Conservation (phyloP, 2,888 invertebrate species). For the Thymelicus lineola region DNA sequence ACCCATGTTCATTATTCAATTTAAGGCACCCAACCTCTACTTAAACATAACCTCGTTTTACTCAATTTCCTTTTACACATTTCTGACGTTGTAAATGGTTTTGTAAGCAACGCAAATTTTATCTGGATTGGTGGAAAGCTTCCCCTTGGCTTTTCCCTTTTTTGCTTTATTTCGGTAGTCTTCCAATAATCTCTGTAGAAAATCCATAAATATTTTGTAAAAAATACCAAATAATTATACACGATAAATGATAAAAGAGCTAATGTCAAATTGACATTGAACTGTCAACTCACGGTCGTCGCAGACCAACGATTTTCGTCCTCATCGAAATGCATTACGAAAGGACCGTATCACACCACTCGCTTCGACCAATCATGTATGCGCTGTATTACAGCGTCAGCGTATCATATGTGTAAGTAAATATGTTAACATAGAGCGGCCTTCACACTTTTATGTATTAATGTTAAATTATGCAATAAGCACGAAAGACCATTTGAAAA, state of each 20-base stretch:
- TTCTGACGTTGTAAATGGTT: conserved; percentile 33
- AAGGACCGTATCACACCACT: conserved; percentile 28
- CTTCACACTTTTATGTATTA: not conserved
- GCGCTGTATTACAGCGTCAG: too few species aligned
- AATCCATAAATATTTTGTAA: not conserved
- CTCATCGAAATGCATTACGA: conserved; percentile 26
- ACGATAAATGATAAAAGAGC: too few species aligned
- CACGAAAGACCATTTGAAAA: too few species aligned
- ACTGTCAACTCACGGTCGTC: conserved; percentile 20
- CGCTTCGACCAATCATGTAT: conserved; percentile 9
- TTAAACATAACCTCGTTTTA: conserved; percentile 34
- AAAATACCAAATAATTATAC: not conserved
- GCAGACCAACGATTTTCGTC: conserved; percentile 27
- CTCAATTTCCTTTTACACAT: conserved; percentile 28
- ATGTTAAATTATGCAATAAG: too few species aligned
- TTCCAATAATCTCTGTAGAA: not conserved
- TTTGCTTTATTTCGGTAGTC: not conserved
- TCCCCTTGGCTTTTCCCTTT: conserved; percentile 10
- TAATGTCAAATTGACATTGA: conserved; percentile 19
- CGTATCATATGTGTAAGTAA: conserved; percentile 1
- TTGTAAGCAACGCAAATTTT: conserved; percentile 17
- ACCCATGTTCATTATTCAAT: conserved; percentile 61
- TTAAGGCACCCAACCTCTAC: conserved; percentile 49
- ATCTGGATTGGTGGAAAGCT: conserved; percentile 11
- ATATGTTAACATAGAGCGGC: not conserved